Evolutionary conservation across 2,888 invertebrate genomes (phyloP), one percentile per base, ranked within the genome.

Genomic region (Nemotelus nigrinus): DNA sequence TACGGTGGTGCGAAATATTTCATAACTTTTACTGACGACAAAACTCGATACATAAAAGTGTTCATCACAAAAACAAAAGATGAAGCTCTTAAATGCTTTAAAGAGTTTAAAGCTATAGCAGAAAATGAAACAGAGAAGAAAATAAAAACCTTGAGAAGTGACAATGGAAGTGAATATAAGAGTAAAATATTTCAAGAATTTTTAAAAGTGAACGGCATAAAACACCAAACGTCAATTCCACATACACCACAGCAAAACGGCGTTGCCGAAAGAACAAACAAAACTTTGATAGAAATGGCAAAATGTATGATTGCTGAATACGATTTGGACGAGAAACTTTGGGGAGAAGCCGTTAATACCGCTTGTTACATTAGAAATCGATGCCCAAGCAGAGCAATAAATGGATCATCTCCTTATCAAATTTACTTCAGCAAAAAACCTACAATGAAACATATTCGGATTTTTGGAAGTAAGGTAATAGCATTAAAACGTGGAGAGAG

Each of bases 221-320:
- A 78, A 68, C 65, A 80, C 45, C 78, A 80, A 2, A 77, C 81
- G 45, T 78, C 80, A 50, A 48, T 79, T 3, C 75, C 81, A 8
- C 53, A 80, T 58, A 81, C 80, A 25, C 81, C 81, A 6, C 80
- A 81, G 63, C 81, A 80, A 76, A 81, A 81, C 48, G 82, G 81
- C 39, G 75, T 80, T 5, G 80, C 81, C 1, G 81, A 81, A 53
- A 71, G 80, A 2, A 81, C 79, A 77, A 82, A 82, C 10, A 78
- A 80, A 50, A 81, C 81, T 78, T 82, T 0, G 74, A 25, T 80
- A 0, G 81, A 81, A 55, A 81, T 79, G 79, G 78, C 80, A 2
- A 67, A 81, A n/a, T 82, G 80, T 45, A 74, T 80, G 75, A 1
- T 64, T 4, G 80, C 82, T 55, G 77, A 79, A 44, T 77, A 77